Conservation (phyloP, 2,888 invertebrate genomes). For the Adelognathus sp. region DNA sequence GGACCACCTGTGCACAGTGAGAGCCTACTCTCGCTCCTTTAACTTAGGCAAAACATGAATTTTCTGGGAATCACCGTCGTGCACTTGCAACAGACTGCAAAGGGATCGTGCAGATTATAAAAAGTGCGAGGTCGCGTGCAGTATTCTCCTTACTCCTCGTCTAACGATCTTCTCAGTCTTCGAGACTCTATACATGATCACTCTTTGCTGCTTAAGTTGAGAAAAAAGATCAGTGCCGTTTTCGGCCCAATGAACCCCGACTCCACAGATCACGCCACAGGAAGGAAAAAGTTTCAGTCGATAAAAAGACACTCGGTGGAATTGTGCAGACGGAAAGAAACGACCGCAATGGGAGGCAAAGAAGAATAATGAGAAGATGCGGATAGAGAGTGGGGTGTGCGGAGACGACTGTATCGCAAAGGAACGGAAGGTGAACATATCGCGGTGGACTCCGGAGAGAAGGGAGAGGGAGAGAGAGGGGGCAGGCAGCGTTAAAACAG, state of each 20-base stretch:
- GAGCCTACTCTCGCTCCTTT: slow-evolving; percentile 43
- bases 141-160: slow-evolving; percentile 20
- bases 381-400: not conserved
- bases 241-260: slow-evolving; percentile 22
- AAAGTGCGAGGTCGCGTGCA: slow-evolving; percentile 34
- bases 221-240: slow-evolving; percentile 41
- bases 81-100: slow-evolving; percentile 1
- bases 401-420: not conserved
- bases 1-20: slow-evolving; percentile 16
- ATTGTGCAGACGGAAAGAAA: not conserved
- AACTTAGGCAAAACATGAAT: slow-evolving; percentile 60
- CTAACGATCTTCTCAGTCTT: not conserved
- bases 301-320: slow-evolving; percentile 16
- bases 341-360: slow-evolving; percentile 6
- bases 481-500: not conserved
- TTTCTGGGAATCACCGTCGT: slow-evolving; percentile 44
- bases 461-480: slow-evolving; percentile 1
- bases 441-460: not conserved
- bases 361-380: slow-evolving; percentile 11
- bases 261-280: slow-evolving; percentile 12
- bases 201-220: not conserved
- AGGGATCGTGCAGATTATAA: slow-evolving; percentile 17
- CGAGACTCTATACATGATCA: not conserved
- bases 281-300: not conserved
- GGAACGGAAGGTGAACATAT: slow-evolving; percentile 15